Base-by-base conservation (phyloP, 1,140 invertebrate genomes). In the Heliothis subflexa region DNA sequence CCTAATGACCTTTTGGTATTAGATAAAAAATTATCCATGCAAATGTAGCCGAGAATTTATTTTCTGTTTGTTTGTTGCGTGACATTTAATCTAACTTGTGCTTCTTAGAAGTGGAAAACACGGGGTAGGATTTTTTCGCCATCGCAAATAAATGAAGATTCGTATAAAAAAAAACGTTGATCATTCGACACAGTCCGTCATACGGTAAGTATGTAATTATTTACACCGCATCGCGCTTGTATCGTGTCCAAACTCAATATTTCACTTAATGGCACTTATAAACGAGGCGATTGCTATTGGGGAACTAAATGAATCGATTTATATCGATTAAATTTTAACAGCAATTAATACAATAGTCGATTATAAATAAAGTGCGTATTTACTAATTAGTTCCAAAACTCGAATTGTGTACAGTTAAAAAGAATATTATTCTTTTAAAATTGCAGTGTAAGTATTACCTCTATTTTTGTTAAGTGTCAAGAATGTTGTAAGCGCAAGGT, bases 1-100 rank as follows among this genome's bases (percentile, higher is more conserved):
- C 73, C 47, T 75, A 62, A 75, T 50, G 73, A 75, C 59, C 73
- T 75, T 75, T 75, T 47, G 49, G 59, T 64, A 40, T 75, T 75
- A 75, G 73, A 75, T 62, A 75, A 64, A 52, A 75, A 75, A 64
- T 59, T 62, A 73, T 59, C 45, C 72, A 62, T 75, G 72, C 72
- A 62, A 75, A 75, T 62, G 59, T 64, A 52, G 59, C 49, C 47
- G 47, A 33, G 40, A 50, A 75, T 75, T 59, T 55, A 62, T 52
- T 50, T 50, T 11, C 11, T 75, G 45, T 75, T 75, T 75, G 47
- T 75, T 75, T 64, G 47, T 64, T 4, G n/a, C 28, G 55, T 59
- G 54, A 47, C 72, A 62, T 75, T 75, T 61, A 40, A 57, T 73
- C 16, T 45, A 73, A 59, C n/a, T 33, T 33, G 33, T 33, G 45